Percentiles rank a stretch among this genome's conserved stretches.
These are phyloP conservation scores for Rhinogobius similis DNA, from an alignment of 2,113 vertebrate species.

Conservation along the genomic window DNA sequence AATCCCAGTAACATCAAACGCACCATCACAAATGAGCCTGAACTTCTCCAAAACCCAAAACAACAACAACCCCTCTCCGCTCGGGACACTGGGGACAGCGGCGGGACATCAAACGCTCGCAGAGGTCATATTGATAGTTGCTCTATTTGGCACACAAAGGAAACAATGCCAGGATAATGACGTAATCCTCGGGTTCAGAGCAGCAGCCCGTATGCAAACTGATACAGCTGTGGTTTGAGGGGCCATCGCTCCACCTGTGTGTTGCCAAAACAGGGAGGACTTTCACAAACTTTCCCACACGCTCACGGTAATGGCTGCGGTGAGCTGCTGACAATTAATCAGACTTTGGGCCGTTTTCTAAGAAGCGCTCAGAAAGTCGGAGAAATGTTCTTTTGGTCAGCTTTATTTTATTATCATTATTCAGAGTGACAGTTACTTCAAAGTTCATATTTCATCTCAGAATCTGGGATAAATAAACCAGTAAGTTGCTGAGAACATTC, in stretches of 20 bases:
- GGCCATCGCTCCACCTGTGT: constrained; percentile 51
- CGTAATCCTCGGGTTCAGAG: constrained; percentile 55
- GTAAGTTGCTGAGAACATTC: too few species aligned
- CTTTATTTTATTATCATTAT: not conserved
- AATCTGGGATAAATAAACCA: not conserved
- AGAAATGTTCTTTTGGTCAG: not conserved
- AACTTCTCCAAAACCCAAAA: constrained; percentile 36
- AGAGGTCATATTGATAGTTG: constrained; percentile 50
- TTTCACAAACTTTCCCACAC: constrained; percentile 31
- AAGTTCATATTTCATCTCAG: not conserved
- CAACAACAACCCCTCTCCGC: constrained; percentile 37
- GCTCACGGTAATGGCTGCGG: constrained; percentile 18
- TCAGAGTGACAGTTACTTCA: not conserved
- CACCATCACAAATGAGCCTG: constrained; percentile 51
- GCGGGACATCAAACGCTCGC: constrained; percentile 54
- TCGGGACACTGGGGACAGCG: constrained; percentile 30
- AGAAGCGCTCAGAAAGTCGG: not conserved
- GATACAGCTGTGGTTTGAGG: constrained; percentile 36
- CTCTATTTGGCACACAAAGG: constrained; percentile 44
- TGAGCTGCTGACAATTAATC: constrained; percentile 13
- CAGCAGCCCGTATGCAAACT: constrained; percentile 62
- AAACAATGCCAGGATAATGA: constrained; percentile 54
- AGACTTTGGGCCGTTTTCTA: not conserved
- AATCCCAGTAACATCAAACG: constrained; percentile 51
- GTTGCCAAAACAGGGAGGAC: constrained; percentile 53